Evolutionary conservation across 2,113 vertebrate genomes (phyloP), one percentile per base, ranked within the genome.

Genomic region (Perccottus glenii): DNA sequence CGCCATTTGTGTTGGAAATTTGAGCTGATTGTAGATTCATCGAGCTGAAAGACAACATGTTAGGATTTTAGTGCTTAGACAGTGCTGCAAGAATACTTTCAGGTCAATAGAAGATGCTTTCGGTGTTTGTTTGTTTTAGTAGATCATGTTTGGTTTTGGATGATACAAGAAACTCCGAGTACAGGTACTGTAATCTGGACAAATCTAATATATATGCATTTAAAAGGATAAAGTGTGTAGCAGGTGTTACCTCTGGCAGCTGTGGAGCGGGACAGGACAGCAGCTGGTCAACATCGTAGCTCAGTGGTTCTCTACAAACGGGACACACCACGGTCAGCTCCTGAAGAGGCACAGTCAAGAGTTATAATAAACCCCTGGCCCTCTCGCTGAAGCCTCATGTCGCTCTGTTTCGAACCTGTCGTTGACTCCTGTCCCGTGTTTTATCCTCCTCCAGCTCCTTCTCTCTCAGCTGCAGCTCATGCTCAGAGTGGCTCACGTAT

Each of bases 401-500:
- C 0, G 14, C 50, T n/a, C n/a, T 12, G 50, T 11, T 5, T 5
- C 49, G 11, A 11, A 91, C 89, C 87, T 91, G 80, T 9, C 36
- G 36, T 4, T 86, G 79, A 0, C 48, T 16, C 11, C 58, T 5
- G 7, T 78, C 83, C 40, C 87, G 50, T 35, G 90, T 93, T 65
- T 91, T 92, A 75, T 94, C 92, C 82, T 94, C 92, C 46, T 94
- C 87, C 75, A 92, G 83, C 80, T 96, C 94, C 57, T 83, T 91
- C 84, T 91, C 92, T 63, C 94, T 90, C 75, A 85, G 82, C 10
- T 89, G 87, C 40, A 96, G 92, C 91, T 96, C 95, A 7, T 82
- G 73, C 79, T 98, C 95, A 3, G 95, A 94, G 86, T 98, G 95
- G 70, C 94, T 88, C 76, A 92, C 91, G 0, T 98, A 98, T 57